Percentiles rank a stretch among this genome's conserved stretches.
Evolutionary conservation across 2,113 vertebrate genomes (phyloP).

Genomic region (Phodopus roborovskii): DNA sequence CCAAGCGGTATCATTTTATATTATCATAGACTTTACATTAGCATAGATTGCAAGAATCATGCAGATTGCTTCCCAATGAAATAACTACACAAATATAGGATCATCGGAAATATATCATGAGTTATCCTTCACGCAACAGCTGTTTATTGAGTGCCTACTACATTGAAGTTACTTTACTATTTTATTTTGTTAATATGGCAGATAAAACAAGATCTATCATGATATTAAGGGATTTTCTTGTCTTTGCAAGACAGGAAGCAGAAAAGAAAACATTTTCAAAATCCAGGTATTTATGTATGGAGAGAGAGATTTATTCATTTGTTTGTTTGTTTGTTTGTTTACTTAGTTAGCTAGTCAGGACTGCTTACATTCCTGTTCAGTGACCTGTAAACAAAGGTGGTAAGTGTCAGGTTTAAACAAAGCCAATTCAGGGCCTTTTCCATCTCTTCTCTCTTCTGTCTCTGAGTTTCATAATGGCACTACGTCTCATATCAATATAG

Average conservation of each 20-base stretch:
- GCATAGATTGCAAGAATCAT: neutral
- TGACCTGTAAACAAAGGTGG: neutral
- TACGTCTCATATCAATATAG: too few species aligned
- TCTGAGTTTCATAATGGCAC: neutral
- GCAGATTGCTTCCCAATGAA: neutral
- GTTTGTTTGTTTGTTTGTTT: too few species aligned
- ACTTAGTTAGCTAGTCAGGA: neutral
- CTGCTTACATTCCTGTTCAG: neutral
- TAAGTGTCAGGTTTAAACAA: neutral
- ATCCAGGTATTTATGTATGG: neutral
- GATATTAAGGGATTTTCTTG: neutral
- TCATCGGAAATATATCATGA: neutral
- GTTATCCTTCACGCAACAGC: neutral
- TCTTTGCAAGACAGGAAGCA: neutral
- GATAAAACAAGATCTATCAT: neutral
- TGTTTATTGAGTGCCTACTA: neutral
- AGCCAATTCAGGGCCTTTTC: neutral
- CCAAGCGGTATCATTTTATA: neutral
- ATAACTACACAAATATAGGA: neutral
- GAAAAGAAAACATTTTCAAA: neutral
- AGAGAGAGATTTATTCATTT: neutral
- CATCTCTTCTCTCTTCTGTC: neutral
- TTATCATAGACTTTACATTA: neutral
- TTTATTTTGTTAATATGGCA: neutral
- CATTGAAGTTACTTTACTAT: neutral